Percentiles rank a stretch among this genome's conserved stretches.
phyloP scores from a whole-genome alignment of 2,797 vertebrate genomes.

The Naso thynnoides region DNA sequence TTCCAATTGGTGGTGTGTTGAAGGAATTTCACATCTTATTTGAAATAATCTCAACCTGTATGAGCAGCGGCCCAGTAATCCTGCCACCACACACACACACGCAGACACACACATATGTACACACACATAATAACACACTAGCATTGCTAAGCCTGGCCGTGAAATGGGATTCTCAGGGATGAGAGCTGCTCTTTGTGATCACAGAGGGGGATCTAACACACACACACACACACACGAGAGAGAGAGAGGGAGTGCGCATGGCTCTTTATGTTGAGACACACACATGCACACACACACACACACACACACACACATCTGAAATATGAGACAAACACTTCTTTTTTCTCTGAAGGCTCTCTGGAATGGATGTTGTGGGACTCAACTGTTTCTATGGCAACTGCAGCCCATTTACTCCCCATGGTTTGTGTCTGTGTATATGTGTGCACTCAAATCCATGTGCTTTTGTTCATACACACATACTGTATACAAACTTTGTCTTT shows the following conservation, averaged over 20 bases:
- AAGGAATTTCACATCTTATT: constrained; percentile 71
- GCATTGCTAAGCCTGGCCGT: constrained; percentile 61
- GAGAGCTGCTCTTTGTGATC: constrained; percentile 80
- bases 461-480: neutral
- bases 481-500: constrained; percentile 2
- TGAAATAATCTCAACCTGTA: constrained; percentile 73
- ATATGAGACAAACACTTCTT: constrained; percentile 79
- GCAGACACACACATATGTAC: constrained; percentile 1
- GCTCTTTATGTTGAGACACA: constrained; percentile 41
- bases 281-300: constrained; percentile 14
- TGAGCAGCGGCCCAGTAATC: constrained; percentile 60
- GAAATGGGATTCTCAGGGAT: constrained; percentile 82
- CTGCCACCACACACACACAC: constrained; percentile 16
- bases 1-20: constrained; percentile 33
- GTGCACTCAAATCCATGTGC: constrained; percentile 9
- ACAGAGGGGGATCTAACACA: constrained; percentile 72
- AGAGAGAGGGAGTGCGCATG: constrained; percentile 14
- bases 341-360: constrained; percentile 79
- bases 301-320: constrained; percentile 65
- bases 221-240: constrained; percentile 32
- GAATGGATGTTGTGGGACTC: constrained; percentile 79
- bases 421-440: constrained; percentile 49
- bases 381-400: constrained; percentile 85
- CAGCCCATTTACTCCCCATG: constrained; percentile 76
- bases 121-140: constrained; percentile 45